Conservation (phyloP, 1,140 invertebrate genomes). For the Trichonephila clavipes region DNA sequence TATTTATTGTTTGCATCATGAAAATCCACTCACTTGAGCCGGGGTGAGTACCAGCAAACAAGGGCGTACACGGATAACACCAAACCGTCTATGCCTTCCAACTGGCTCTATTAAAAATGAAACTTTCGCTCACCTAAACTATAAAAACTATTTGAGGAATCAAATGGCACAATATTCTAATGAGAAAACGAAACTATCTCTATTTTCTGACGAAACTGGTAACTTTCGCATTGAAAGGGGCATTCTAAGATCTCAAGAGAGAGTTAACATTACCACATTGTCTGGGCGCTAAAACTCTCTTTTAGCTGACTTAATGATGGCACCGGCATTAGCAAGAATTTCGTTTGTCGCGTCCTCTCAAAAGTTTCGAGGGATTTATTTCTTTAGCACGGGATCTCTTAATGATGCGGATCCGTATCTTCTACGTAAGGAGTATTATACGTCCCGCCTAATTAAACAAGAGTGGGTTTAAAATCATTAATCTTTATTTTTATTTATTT, state of each 20-base stretch:
- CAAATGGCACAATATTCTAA: not conserved
- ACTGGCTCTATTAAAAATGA: no score
- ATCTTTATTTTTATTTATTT: no score
- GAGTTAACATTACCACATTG: not conserved
- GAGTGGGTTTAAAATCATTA: no score
- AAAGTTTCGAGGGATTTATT: not conserved
- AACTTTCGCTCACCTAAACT: no score
- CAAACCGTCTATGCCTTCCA: no score
- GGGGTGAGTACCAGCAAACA: no score
- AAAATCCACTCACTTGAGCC: no score
- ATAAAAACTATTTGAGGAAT: no score
- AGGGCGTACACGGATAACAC: no score
- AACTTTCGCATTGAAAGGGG: not conserved
- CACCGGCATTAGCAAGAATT: not conserved
- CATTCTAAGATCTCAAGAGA: not conserved
- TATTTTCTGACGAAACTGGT: no score
- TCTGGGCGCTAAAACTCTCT: not conserved
- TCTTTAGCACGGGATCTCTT: not conserved
- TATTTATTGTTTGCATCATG: no score
- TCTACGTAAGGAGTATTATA: not conserved
- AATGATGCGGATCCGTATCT: conserved; percentile 19
- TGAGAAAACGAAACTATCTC: no score
- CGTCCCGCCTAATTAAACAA: not conserved
- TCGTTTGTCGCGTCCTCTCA: not conserved
- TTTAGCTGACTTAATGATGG: conserved; percentile 19